phyloP scores from a whole-genome alignment of 2,888 invertebrate species.

The Parapristionchus giblindavisi region DNA sequence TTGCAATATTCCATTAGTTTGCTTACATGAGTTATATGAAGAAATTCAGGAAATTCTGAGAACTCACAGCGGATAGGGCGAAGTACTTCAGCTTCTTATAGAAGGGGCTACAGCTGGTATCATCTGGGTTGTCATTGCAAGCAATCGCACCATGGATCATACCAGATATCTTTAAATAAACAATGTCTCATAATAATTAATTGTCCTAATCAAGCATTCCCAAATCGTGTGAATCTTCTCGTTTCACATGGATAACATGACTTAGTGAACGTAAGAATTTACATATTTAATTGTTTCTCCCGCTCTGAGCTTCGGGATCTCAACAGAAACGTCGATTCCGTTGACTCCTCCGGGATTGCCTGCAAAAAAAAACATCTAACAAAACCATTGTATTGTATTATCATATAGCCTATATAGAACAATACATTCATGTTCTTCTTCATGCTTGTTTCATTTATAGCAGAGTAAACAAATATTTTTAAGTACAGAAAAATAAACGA shows the following conservation, averaged over 20 bases:
- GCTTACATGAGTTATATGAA: too few species aligned
- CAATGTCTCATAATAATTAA: too few species aligned
- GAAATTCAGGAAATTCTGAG: too few species aligned
- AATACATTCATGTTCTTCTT: not conserved
- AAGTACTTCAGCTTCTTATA: conserved; percentile 24
- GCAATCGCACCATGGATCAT: not conserved
- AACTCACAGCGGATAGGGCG: conserved; percentile 10
- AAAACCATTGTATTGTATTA: not conserved
- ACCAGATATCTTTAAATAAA: not conserved
- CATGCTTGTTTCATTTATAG: not conserved
- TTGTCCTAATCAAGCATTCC: not conserved
- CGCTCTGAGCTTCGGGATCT: conserved; percentile 45
- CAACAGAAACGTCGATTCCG: conserved; percentile 46
- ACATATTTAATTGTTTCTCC: conserved; percentile 23
- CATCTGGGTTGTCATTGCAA: not conserved
- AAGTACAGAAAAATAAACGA: not conserved
- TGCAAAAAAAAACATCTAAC: too few species aligned
- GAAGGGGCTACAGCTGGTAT: not conserved
- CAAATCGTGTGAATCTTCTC: too few species aligned
- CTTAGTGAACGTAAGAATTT: not conserved
- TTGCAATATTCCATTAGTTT: too few species aligned
- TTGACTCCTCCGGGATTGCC: conserved; percentile 42
- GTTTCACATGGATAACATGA: not conserved
- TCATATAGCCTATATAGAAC: too few species aligned
- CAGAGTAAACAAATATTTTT: not conserved